These are phyloP conservation scores for Todiramphus chloris DNA, from an alignment of 2,113 vertebrate species.

Conservation along the genomic window DNA sequence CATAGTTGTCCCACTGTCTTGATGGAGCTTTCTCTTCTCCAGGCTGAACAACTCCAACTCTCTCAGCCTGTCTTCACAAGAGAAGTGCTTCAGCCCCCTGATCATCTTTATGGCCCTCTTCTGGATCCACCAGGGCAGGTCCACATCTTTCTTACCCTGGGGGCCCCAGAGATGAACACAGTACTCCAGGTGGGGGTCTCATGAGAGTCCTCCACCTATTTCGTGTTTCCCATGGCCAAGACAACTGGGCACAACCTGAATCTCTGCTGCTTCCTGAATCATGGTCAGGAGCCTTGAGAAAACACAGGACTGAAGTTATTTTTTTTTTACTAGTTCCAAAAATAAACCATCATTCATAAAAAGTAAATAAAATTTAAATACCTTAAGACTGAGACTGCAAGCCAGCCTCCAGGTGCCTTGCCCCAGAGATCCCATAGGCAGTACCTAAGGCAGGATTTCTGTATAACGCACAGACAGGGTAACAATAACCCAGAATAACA, in stretches of 20 bases:
- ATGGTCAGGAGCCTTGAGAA: background rate
- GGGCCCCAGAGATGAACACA: background rate
- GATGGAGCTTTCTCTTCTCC: background rate
- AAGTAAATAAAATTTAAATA: background rate
- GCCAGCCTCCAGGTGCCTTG: background rate
- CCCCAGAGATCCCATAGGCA: background rate
- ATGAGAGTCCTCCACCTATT: background rate
- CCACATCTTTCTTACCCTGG: background rate
- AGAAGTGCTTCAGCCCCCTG: background rate
- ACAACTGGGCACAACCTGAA: accelerated
- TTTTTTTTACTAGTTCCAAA: background rate
- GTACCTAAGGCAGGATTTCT: background rate
- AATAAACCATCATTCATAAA: background rate
- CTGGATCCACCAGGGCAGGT: background rate
- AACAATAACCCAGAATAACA: background rate
- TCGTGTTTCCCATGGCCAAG: background rate
- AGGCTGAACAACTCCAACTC: background rate
- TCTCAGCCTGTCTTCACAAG: background rate
- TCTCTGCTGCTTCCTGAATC: background rate
- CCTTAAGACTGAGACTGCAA: background rate
- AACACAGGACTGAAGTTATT: accelerated
- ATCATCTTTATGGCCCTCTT: background rate
- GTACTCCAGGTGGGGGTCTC: background rate
- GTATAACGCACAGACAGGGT: background rate
- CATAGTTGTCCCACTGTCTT: background rate